phyloP scores from a whole-genome alignment of 1,140 invertebrate genomes.

The Bombus balteatus region DNA sequence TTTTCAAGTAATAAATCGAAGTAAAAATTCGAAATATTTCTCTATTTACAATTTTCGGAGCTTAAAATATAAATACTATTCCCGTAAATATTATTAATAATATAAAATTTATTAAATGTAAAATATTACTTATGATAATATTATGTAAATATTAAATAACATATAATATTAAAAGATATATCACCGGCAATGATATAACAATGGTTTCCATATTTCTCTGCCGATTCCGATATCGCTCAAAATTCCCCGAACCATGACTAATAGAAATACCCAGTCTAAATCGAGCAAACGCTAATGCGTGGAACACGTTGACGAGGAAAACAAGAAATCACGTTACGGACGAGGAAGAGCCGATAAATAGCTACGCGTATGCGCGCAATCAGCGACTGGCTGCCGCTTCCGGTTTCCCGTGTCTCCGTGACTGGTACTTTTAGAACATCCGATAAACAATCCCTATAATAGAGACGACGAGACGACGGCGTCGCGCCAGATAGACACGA shows the following conservation, averaged over 20 bases:
- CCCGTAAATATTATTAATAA: too few species aligned
- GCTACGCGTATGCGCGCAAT: slow-evolving; percentile 3
- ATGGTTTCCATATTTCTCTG: neutral
- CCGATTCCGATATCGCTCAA: neutral
- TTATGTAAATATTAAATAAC: too few species aligned
- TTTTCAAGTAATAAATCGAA: neutral
- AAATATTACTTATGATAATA: too few species aligned
- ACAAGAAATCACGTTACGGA: neutral
- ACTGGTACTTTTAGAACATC: slow-evolving; percentile 60
- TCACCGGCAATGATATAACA: too few species aligned
- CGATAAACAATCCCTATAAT: slow-evolving; percentile 65
- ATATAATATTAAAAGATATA: too few species aligned
- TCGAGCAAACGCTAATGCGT: slow-evolving; percentile 12
- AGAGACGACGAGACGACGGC: slow-evolving; percentile 24
- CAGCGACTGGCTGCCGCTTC: slow-evolving; percentile 12
- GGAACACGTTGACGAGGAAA: neutral
- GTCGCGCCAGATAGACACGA: slow-evolving; percentile 46
- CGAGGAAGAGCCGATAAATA: slow-evolving; percentile 44
- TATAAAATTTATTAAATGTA: too few species aligned
- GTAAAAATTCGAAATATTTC: neutral
- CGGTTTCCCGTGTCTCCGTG: slow-evolving; percentile 49
- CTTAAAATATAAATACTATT: too few species aligned
- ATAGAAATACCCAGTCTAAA: slow-evolving; percentile 3
- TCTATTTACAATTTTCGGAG: neutral
- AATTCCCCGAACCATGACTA: neutral